Conservation (phyloP, 2,888 invertebrate species). For the Diarsia brunnea region DNA sequence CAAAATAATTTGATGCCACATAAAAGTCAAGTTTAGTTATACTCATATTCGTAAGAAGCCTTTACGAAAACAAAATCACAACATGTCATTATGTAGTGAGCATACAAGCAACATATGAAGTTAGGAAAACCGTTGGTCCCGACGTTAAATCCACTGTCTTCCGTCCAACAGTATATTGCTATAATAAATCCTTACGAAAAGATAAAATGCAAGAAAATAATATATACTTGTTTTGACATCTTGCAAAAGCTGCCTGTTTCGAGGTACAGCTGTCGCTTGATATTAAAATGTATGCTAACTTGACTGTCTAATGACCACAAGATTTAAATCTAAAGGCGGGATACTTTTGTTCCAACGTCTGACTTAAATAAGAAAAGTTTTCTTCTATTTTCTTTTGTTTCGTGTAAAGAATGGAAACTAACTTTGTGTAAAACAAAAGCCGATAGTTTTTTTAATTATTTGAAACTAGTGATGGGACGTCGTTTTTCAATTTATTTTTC, state of each 20-base stretch:
- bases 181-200: slow-evolving; percentile 80
- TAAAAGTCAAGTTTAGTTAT: not conserved
- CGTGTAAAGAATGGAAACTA: slow-evolving; percentile 58
- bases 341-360: slow-evolving; percentile 75
- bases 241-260: slow-evolving; percentile 73
- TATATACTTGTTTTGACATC: slow-evolving; percentile 82
- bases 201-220: slow-evolving; percentile 77
- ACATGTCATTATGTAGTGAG: slow-evolving; percentile 50
- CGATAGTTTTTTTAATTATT: slow-evolving; percentile 60
- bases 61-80: slow-evolving; percentile 23
- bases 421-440: slow-evolving; percentile 56
- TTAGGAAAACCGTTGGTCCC: slow-evolving; percentile 72
- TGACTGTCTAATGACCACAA: slow-evolving; percentile 83
- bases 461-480: slow-evolving; percentile 16
- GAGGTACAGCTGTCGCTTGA: slow-evolving; percentile 80
- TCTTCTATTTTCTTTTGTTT: slow-evolving; percentile 74
- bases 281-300: slow-evolving; percentile 87
- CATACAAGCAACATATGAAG: slow-evolving; percentile 61
- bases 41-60: slow-evolving; percentile 7
- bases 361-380: slow-evolving; percentile 84
- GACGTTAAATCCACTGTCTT: slow-evolving; percentile 73
- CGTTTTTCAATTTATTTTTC: slow-evolving; percentile 14
- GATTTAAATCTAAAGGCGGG: slow-evolving; percentile 81
- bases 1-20: slow-evolving; percentile 10
- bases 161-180: slow-evolving; percentile 78